Conservation (phyloP, 2,888 invertebrate genomes). For the Sclerodermus sp. region DNA sequence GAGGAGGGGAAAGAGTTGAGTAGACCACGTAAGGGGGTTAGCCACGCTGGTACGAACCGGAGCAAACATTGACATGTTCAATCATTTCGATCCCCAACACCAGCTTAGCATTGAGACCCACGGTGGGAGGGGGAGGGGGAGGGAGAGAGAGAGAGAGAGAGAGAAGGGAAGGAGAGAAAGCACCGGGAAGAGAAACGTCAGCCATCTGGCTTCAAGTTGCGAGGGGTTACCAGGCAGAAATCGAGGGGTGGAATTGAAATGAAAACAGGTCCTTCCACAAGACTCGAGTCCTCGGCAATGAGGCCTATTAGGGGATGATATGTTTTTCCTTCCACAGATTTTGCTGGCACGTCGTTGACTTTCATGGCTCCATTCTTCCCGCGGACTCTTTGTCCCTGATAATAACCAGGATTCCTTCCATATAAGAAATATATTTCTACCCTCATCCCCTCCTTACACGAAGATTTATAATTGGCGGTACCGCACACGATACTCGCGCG, state of each 20-base stretch:
- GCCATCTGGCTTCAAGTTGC: conserved; percentile 48
- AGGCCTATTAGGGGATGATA: conserved; percentile 58
- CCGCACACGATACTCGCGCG: too few relatives aligned
- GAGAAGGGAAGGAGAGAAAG: conserved; percentile 4
- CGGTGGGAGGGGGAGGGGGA: neutral
- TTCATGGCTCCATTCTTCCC: neutral
- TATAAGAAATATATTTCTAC: too few relatives aligned
- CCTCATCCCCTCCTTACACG: too few relatives aligned
- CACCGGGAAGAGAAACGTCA: conserved; percentile 29
- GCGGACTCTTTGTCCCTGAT: too few relatives aligned
- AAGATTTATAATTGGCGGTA: too few relatives aligned
- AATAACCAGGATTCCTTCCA: too few relatives aligned
- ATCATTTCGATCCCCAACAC: conserved; percentile 44
- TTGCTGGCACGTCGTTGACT: conserved; percentile 15
- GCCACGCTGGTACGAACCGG: conserved; percentile 35
- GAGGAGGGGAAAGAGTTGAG: too few relatives aligned
- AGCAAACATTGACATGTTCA: conserved; percentile 57
- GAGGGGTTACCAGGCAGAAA: conserved; percentile 14
- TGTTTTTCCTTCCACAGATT: conserved; percentile 53
- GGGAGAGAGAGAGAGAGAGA: conserved; percentile 12
- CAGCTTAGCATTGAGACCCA: too few relatives aligned
- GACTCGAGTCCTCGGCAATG: conserved; percentile 44
- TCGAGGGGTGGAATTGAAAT: conserved; percentile 55
- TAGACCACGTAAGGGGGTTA: conserved; percentile 36
- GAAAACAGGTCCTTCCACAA: conserved; percentile 49